Conservation (phyloP, 2,113 vertebrate species). For the Columba janthina region DNA sequence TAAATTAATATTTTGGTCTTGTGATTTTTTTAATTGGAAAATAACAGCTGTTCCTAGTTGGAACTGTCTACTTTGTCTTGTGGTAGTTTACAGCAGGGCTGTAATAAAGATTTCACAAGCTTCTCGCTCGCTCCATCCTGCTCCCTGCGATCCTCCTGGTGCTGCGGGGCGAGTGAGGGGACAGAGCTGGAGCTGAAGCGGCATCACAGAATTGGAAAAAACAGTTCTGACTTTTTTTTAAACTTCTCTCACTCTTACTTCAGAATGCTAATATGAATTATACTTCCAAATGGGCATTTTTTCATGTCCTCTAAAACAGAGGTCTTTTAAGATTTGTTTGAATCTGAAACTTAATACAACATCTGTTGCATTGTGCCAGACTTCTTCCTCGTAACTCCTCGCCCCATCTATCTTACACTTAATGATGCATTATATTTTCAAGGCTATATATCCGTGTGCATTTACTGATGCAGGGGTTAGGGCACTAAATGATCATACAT, state of each 20-base stretch:
- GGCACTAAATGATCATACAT: background rate
- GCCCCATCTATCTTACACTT: rapidly evolving
- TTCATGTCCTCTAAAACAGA: background rate
- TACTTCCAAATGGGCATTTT: background rate
- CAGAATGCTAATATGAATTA: background rate
- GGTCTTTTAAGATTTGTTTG: background rate
- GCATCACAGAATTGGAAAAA: background rate
- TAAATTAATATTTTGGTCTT: conserved; percentile 75
- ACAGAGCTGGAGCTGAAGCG: background rate
- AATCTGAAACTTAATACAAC: background rate
- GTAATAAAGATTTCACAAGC: conserved; percentile 30
- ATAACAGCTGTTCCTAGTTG: conserved; percentile 68
- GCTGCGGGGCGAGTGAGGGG: background rate
- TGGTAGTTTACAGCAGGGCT: background rate
- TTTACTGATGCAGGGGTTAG: background rate
- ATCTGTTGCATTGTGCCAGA: background rate
- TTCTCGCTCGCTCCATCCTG: background rate
- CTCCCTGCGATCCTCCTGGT: rapidly evolving
- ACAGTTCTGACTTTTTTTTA: background rate
- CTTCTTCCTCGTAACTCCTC: background rate
- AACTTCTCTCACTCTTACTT: background rate
- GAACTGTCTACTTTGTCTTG: conserved; percentile 32
- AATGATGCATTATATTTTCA: background rate
- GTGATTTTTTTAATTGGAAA: conserved; percentile 72
- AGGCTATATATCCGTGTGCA: rapidly evolving